A percentile compares a stretch with the other conserved stretches of the same genome.
These are phyloP conservation scores for Aphidius gifuensis DNA, from an alignment of 1,140 invertebrate genomes.

Conservation along the genomic window DNA sequence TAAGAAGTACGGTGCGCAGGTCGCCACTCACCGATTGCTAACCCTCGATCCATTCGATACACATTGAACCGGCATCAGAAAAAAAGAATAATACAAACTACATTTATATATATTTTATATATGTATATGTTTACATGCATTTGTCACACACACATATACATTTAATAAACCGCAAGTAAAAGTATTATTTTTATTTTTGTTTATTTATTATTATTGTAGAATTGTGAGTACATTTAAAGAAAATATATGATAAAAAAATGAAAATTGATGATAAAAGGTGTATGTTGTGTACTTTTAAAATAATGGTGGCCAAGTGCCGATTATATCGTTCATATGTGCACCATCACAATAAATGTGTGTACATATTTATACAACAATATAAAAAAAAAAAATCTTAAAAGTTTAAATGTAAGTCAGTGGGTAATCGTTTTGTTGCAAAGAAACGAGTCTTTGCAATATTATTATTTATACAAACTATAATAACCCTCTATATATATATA, in stretches of 20 bases:
- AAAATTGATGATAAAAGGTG: neutral
- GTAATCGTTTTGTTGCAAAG: conserved; percentile 18
- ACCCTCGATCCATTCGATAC: conserved; percentile 41
- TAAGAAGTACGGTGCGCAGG: conserved; percentile 10
- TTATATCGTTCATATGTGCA: conserved; percentile 8
- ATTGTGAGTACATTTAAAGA: neutral
- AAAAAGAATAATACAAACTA: neutral
- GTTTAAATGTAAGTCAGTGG: conserved; percentile 25
- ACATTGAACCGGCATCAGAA: conserved; percentile 27
- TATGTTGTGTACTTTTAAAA: no score
- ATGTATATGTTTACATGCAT: neutral
- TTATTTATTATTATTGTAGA: no score
- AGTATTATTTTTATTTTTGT: no score
- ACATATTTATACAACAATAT: neutral
- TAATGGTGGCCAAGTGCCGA: conserved; percentile 1
- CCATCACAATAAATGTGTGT: neutral
- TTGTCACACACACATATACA: no score
- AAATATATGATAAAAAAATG: no score
- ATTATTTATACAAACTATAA: neutral
- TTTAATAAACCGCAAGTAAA: no score
- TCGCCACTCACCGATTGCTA: conserved; percentile 32
- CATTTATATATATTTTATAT: neutral
- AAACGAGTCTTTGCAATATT: neutral
- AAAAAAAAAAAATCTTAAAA: neutral
- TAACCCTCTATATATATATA: conserved; percentile 13